A percentile compares a stretch with the other conserved stretches of the same genome.
Evolutionary conservation across 2,888 invertebrate genomes (phyloP).

Genomic region (Alcis repandata): DNA sequence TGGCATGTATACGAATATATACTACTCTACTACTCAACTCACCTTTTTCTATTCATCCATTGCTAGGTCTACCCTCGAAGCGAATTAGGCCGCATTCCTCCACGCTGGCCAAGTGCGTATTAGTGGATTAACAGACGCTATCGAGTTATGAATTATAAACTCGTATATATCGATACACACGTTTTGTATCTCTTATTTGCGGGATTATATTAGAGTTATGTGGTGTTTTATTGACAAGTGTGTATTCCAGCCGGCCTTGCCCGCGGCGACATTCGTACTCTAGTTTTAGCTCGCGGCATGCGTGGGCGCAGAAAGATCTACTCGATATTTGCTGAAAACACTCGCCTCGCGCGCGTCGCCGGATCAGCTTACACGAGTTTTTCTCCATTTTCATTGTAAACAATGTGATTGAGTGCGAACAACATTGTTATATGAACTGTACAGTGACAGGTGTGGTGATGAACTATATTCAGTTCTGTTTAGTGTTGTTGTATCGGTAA

Average conservation of each 20-base stretch:
- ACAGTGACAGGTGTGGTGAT: constrained; percentile 56
- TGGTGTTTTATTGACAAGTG: constrained; percentile 33
- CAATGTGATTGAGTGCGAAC: constrained; percentile 45
- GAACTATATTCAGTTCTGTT: constrained; percentile 78
- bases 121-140: too few relatives aligned
- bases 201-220: constrained; percentile 23
- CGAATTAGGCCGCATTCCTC: too few relatives aligned
- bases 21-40: too few relatives aligned
- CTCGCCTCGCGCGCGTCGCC: constrained; percentile 65
- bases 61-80: too few relatives aligned
- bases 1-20: too few relatives aligned
- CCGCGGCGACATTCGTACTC: constrained; percentile 76
- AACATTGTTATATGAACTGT: constrained; percentile 18
- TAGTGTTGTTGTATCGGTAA: constrained; percentile 76
- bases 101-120: too few relatives aligned
- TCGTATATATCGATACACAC: too few relatives aligned
- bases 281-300: constrained; percentile 75
- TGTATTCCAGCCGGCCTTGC: constrained; percentile 80
- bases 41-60: too few relatives aligned
- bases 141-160: too few relatives aligned
- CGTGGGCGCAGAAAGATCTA: constrained; percentile 72
- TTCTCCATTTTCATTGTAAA: constrained; percentile 48
- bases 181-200: constrained; percentile 2
- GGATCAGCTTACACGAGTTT: constrained; percentile 74
- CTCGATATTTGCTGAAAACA: constrained; percentile 77